phyloP scores from a whole-genome alignment of 2,113 vertebrate genomes.

The Psephotus haematonotus region DNA sequence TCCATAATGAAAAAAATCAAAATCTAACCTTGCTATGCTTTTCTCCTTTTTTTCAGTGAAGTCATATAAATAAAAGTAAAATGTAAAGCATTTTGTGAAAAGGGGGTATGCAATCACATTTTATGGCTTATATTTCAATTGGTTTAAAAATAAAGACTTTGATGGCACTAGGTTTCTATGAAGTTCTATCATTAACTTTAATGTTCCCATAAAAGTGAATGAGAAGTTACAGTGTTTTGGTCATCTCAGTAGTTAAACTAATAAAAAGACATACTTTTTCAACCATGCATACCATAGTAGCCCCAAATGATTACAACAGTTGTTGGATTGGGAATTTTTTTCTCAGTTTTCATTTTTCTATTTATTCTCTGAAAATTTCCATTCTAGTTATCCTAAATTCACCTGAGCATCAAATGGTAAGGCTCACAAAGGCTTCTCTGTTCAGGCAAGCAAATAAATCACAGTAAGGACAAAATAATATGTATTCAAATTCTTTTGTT shows the following conservation, averaged over 20 bases:
- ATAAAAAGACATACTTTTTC: not conserved
- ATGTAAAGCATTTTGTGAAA: not conserved
- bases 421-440: not conserved
- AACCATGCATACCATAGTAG: not conserved
- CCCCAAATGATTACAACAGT: not conserved
- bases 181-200: conserved; percentile 27
- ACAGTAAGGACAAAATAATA: not conserved
- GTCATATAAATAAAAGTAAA: not conserved
- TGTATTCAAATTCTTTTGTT: not conserved
- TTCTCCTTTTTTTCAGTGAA: not conserved
- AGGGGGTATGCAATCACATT: not conserved
- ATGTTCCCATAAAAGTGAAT: not conserved
- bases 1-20: not conserved
- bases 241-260: not conserved
- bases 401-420: not conserved
- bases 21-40: not conserved
- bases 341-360: not conserved
- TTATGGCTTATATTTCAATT: not conserved
- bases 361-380: not conserved
- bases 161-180: not conserved
- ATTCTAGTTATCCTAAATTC: not conserved
- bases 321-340: not conserved
- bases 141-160: not conserved
- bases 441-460: not conserved
- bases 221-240: not conserved